A percentile compares a stretch with the other conserved stretches of the same genome.
Conservation (phyloP, 1,140 invertebrate genomes). For the Leptinotarsa texana region DNA sequence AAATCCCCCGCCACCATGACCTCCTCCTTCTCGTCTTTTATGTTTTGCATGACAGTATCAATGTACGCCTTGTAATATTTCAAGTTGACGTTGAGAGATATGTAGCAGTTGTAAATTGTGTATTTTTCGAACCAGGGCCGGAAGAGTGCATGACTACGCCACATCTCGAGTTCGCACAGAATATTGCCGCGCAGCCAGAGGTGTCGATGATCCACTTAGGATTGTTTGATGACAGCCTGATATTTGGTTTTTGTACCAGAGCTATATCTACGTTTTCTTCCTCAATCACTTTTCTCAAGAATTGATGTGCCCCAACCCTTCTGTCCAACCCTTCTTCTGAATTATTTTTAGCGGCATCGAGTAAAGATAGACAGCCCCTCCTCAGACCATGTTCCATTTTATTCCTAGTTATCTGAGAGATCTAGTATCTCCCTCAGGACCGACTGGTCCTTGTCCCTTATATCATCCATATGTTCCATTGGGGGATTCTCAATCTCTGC, state of each 20-base stretch:
- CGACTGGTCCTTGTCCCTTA: too few relatives aligned
- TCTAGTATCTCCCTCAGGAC: too few relatives aligned
- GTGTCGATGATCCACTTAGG: conserved; percentile 5
- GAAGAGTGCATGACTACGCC: background rate
- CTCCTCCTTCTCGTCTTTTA: background rate
- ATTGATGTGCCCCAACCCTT: background rate
- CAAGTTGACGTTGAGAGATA: background rate
- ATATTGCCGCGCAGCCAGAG: background rate
- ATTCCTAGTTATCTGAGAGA: too few relatives aligned
- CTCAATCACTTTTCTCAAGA: background rate
- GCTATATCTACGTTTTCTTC: background rate
- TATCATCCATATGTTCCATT: too few relatives aligned
- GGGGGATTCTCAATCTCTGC: too few relatives aligned
- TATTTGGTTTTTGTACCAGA: background rate
- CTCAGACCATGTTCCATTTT: too few relatives aligned
- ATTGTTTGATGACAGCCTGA: background rate
- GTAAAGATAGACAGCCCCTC: too few relatives aligned
- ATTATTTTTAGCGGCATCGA: background rate
- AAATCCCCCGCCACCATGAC: conserved; percentile 7
- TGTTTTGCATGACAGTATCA: background rate
- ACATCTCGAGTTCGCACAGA: background rate
- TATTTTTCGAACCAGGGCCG: background rate
- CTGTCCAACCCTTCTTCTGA: background rate
- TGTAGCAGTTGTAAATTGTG: background rate
- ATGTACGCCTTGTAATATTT: background rate